These are phyloP conservation scores for Margaritifera margaritifera DNA, from an alignment of 2,888 invertebrate genomes.

Conservation along the genomic window DNA sequence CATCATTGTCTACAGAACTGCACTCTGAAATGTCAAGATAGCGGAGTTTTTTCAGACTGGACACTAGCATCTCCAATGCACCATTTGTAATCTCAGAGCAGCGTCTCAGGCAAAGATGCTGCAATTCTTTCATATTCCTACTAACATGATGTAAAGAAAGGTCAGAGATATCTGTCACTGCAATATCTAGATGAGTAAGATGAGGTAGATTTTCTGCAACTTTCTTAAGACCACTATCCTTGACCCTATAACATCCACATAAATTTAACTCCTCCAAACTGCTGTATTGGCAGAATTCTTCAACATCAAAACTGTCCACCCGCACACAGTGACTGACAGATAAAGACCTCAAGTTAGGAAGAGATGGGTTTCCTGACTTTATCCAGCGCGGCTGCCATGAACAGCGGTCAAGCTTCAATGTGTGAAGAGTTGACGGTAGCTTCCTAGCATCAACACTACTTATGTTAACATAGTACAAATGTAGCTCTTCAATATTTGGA, in stretches of 20 bases:
- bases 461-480: constrained; percentile 44
- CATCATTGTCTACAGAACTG: neutral
- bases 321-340: constrained; percentile 40
- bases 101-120: constrained; percentile 35
- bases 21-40: constrained; percentile 41
- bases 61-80: constrained; percentile 34
- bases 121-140: constrained; percentile 38
- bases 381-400: constrained; percentile 56
- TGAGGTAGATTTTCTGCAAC: constrained; percentile 37
- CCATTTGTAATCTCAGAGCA: constrained; percentile 39
- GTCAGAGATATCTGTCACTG: constrained; percentile 37
- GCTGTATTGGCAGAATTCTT: constrained; percentile 39
- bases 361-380: constrained; percentile 26
- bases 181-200: constrained; percentile 41
- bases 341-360: constrained; percentile 45
- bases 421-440: constrained; percentile 45
- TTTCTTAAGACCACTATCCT: constrained; percentile 36
- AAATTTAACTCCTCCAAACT: constrained; percentile 43
- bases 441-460: constrained; percentile 39
- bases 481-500: constrained; percentile 53
- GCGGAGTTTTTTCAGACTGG: constrained; percentile 38
- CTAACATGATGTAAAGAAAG: constrained; percentile 53
- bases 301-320: constrained; percentile 47
- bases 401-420: constrained; percentile 40
- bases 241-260: constrained; percentile 52